Evolutionary conservation across 2,797 vertebrate species (phyloP), one percentile per base, ranked within the genome.

Genomic region (Zenarchopterus dispar): DNA sequence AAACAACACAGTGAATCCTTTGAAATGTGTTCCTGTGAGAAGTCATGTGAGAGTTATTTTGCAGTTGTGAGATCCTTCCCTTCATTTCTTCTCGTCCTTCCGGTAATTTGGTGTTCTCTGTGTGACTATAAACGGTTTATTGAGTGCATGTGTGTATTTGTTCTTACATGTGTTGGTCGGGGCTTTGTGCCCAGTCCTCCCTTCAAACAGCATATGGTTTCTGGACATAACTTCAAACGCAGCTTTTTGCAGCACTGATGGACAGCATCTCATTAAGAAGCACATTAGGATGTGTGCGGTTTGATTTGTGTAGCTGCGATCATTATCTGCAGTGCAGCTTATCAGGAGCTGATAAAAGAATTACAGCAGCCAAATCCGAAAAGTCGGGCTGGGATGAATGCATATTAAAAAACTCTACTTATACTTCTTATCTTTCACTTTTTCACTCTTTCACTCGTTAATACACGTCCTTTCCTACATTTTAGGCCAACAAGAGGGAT

Each of bases 241-340:
- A 68, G 74, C 59, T 75, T 68, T 81, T 62, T 57, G 72, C 58
- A 4, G 53, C 56, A 18, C 52, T 67, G 77, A 83, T 73, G 60
- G 84, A 74, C 72, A 43, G 76, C 55, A 43, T 84, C 77, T 81
- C 78, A 67, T 83, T 83, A 82, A 50, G 51, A 46, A 21, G 33
- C 67, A 31, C 62, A 73, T 81, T 61, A 68, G 68, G 57, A 49
- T 50, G 49, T 72, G 64, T 64, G 69, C 59, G 57, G 65, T 65
- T 46, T 53, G 45, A 56, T 61, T 54, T 67, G 65, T 45, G 64
- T 63, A 15, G 39, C 65, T 66, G 57, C 44, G 59, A 59, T 31
- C 64, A 49, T 84, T 84, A 80, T 87, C 80, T 81, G 69, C 69
- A 75, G 62, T 53, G 75, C 73, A 71, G 73, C 74, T 82, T 82